Evolutionary conservation across 2,113 vertebrate species (phyloP), one percentile per base, ranked within the genome.

Genomic region (Guaruba guarouba): DNA sequence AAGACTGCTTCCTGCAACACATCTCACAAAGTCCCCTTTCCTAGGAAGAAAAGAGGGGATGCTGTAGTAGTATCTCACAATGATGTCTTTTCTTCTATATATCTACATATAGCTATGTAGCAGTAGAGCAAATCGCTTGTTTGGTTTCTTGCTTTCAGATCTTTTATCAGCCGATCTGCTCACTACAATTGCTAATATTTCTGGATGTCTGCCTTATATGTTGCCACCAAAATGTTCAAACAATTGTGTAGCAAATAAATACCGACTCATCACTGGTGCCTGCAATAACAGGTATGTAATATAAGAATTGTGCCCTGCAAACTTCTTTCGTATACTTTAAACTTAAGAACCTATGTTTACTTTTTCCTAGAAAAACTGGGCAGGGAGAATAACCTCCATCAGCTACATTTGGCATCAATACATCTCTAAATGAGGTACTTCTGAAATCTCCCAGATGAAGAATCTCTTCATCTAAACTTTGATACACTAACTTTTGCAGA

Each of bases 241-340:
- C 25, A 95, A 97, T 23, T 98, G 97, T 66, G 96, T 98, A 37
- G 96, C 97, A 29, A 95, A 86, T 87, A 99, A 98, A 94, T 99
- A 99, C 88, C 98, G 99, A 70, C 97, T 97, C 43, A 98, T 99
- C 90, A 98, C 98, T 22, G 99, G 99, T 80, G 80, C 98, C 55
- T 99, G 99, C 97, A 99, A 98, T 96, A 99, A 99, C 98, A 99
- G 99, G 99, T 99, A 97, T 8, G 48, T 92, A 74, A 82, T 27
- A 52, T 49, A 86, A 86, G 52, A 92, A 80, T 4, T 69, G 43
- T 71, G 25, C 22, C 31, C 23, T 71, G 28, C 67, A 89, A 92
- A 90, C 54, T 33, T 17, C 7, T 61, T 91, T 71, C 25, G 64
- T 24, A 2, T 62, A 66, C 27, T 57, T 73, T 71, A 43, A 71